Evolutionary conservation across 2,797 vertebrate genomes (phyloP).

Genomic region (Crenuchus spilurus): DNA sequence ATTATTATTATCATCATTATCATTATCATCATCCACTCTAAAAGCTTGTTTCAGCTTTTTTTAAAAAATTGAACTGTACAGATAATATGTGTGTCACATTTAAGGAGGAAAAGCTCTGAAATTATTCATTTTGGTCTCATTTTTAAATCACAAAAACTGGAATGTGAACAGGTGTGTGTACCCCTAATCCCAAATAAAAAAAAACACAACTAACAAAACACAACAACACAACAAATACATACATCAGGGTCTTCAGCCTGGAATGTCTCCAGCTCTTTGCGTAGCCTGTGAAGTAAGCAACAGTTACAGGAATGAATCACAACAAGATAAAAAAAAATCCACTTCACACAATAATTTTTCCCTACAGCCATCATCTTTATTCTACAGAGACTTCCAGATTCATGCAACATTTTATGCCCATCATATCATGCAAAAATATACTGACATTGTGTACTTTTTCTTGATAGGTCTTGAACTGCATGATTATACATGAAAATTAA

Average conservation of each 20-base stretch:
- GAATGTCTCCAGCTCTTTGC: conserved; percentile 72
- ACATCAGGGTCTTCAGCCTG: conserved; percentile 75
- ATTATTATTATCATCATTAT: no score
- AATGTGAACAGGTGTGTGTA: no score
- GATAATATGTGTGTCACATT: no score
- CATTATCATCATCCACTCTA: no score
- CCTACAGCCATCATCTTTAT: not conserved
- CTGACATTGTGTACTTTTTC: not conserved
- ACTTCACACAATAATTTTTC: not conserved
- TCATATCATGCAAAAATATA: not conserved
- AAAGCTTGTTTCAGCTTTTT: no score
- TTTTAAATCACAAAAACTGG: no score
- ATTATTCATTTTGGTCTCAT: no score
- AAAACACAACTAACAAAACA: not conserved
- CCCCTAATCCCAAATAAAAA: not conserved
- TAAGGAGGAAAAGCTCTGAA: no score
- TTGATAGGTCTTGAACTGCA: not conserved
- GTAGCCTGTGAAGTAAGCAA: conserved; percentile 62
- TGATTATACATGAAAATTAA: not conserved
- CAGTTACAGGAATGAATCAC: not conserved
- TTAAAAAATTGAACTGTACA: no score
- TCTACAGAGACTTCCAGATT: not conserved
- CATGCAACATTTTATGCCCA: not conserved
- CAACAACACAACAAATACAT: conserved; percentile 41
- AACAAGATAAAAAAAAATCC: not conserved